Evolutionary conservation across 2,888 invertebrate genomes (phyloP).

Genomic region (Luffia ferchaultella): DNA sequence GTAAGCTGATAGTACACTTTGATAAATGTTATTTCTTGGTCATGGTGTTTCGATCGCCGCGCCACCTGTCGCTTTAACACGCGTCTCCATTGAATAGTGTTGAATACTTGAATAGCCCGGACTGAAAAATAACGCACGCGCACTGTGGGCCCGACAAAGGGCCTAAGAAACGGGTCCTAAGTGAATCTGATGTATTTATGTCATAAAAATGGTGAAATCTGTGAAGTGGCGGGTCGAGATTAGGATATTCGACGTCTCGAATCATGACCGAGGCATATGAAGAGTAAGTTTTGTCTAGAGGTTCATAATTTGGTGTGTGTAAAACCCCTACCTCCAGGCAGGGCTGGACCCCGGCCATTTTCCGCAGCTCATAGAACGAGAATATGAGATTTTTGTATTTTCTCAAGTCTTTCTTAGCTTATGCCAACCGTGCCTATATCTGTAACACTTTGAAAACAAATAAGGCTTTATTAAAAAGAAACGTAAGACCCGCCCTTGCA

Average conservation of each 20-base stretch:
- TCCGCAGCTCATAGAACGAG: constrained; percentile 36
- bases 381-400: constrained; percentile 29
- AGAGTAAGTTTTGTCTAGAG: constrained; percentile 76
- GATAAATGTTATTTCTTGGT: too few relatives aligned
- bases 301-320: too few relatives aligned
- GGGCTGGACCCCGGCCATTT: constrained; percentile 61
- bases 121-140: constrained; percentile 58
- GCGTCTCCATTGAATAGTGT: constrained; percentile 11
- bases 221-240: constrained; percentile 82
- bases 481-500: constrained; percentile 5
- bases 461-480: too few relatives aligned
- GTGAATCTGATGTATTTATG: constrained; percentile 76
- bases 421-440: too few relatives aligned
- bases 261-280: constrained; percentile 93
- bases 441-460: too few relatives aligned
- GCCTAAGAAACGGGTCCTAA: constrained; percentile 58
- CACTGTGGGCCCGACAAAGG: constrained; percentile 64
- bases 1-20: too few relatives aligned
- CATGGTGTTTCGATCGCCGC: constrained; percentile 46
- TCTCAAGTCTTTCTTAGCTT: too few relatives aligned
- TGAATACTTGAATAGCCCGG: constrained; percentile 40
- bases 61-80: constrained; percentile 53
- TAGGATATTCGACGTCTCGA: constrained; percentile 84
- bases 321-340: constrained; percentile 40
- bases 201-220: constrained; percentile 85